Evolutionary conservation across 2,797 vertebrate genomes (phyloP).

Genomic region (Myioborus miniatus): DNA sequence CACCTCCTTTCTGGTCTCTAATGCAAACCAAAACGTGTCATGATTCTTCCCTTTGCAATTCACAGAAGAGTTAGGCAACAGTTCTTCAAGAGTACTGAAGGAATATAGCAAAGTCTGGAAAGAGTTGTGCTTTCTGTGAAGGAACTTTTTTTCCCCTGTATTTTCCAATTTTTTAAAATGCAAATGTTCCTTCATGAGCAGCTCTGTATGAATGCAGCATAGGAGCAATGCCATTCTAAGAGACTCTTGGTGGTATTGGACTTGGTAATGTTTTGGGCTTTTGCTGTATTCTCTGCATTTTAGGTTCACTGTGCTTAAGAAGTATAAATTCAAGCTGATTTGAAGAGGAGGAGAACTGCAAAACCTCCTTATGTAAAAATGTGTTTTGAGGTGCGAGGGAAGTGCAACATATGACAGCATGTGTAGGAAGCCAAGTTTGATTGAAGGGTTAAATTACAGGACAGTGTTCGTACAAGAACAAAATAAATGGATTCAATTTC

Average conservation of each 20-base stretch:
- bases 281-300: neutral
- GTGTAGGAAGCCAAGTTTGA: neutral
- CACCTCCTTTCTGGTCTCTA: neutral
- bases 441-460: neutral
- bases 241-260: neutral
- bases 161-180: neutral
- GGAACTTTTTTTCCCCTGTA: neutral
- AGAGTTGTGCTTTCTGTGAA: neutral
- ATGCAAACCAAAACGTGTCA: neutral
- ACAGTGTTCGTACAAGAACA: neutral
- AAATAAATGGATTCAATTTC: neutral
- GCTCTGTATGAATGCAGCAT: neutral
- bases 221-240: neutral
- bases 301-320: neutral
- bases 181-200: neutral
- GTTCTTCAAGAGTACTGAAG: neutral
- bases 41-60: neutral
- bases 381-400: neutral
- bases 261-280: neutral
- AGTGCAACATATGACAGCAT: fast-evolving
- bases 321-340: neutral
- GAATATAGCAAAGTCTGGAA: neutral
- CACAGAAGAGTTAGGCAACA: neutral
- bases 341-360: neutral
- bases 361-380: neutral